Evolutionary conservation across 2,113 vertebrate species (phyloP).

Genomic region (Ceratotherium simum): DNA sequence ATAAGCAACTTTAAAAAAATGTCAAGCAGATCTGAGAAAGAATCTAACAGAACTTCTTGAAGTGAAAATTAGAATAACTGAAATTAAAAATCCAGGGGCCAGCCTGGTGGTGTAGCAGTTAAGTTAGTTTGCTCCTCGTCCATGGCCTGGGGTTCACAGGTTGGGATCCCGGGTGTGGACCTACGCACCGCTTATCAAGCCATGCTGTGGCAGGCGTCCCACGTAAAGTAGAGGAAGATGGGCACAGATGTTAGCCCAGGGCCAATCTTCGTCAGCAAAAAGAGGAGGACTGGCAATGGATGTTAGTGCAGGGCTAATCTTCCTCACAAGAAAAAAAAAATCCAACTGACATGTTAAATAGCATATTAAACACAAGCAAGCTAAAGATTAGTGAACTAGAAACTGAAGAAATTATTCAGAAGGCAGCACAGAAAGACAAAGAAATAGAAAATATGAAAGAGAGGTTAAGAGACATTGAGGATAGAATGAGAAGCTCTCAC

Average conservation of each 20-base stretch:
- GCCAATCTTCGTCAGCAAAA: too few species aligned
- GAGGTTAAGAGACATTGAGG: not conserved
- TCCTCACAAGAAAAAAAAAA: not conserved
- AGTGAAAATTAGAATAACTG: slow-evolving; percentile 11
- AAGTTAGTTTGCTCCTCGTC: too few species aligned
- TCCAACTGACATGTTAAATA: not conserved
- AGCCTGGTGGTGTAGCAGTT: too few species aligned
- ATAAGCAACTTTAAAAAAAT: not conserved
- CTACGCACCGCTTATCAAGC: too few species aligned
- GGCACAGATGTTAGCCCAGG: too few species aligned
- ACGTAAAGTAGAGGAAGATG: too few species aligned
- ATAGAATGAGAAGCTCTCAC: not conserved
- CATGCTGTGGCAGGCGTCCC: too few species aligned
- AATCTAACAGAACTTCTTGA: not conserved
- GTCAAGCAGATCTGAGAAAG: not conserved
- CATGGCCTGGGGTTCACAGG: too few species aligned
- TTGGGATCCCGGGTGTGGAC: too few species aligned
- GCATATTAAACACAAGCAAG: not conserved
- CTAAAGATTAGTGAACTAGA: not conserved
- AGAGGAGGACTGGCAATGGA: too few species aligned
- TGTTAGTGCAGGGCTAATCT: too few species aligned
- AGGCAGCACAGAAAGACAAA: not conserved
- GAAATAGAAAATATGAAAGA: not conserved
- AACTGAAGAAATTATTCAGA: not conserved
- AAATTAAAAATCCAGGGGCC: not conserved